Base-by-base conservation (phyloP, 2,888 invertebrate species). In the Drosophila monieri region DNA sequence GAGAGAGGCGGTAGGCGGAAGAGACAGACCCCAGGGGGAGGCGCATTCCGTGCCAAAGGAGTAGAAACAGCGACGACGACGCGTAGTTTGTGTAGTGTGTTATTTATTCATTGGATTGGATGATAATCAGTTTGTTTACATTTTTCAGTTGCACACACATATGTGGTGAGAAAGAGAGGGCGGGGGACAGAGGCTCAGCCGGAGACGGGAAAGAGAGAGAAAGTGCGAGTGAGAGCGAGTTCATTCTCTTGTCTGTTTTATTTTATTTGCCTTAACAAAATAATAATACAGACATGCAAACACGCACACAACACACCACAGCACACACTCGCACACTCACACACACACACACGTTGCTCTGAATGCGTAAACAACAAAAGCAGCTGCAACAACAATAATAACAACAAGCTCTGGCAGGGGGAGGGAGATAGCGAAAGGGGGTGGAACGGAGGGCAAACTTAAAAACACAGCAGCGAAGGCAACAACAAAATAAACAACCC, bases 121-220 rank as follows among this genome's bases (percentile, higher is more conserved):
- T 89, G 89, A 89, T 89, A 89, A 89, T 89, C 89, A 89, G 90
- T 89, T 90, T 89, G 89, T 90, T 89, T 89, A 90, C 89, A 90
- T 88, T 89, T 89, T 89, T 86, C 81, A 86, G 89, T 88, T 79
- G 84, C 79, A 83, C 76, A 78, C 76, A 67, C 44, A 47, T 39
- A 47, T 49, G 32, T 32, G 30, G n/a, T n/a, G n/a, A n/a, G n/a
- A n/a, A n/a, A n/a, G 53, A 41, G 32, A 27, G 59, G 32, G 52
- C 25, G 37, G n/a, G 47, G 15, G 39, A 25, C 30, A 21, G 53
- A 18, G 18, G 2, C 18, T 18, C 18, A 18, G 18, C 1, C 32
- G 37, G 12, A 35, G n/a, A 27, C 9, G 47, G 23, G 39, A 25
- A 23, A 21, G 53, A 41, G 18, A 18, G 55, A n/a, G 39, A 44